Evolutionary conservation across 2,888 invertebrate genomes (phyloP).

Genomic region (Alsophila aescularia): DNA sequence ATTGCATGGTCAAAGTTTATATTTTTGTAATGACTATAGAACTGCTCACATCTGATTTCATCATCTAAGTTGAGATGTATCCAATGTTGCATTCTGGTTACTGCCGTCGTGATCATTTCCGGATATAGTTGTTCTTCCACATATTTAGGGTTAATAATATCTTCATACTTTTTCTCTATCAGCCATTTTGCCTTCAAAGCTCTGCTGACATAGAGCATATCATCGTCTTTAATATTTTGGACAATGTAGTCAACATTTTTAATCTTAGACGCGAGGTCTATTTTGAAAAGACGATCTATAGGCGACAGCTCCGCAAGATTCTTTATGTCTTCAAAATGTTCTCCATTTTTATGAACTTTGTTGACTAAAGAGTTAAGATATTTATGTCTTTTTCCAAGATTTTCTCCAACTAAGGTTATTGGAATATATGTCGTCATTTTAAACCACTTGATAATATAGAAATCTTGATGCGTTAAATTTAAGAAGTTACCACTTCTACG

Average conservation of each 20-base stretch:
- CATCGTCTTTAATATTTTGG: conserved; percentile 57
- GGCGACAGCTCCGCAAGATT: conserved; percentile 47
- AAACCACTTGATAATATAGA: too few species aligned
- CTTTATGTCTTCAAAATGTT: conserved; percentile 17
- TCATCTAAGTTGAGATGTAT: conserved; percentile 33
- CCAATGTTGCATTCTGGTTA: conserved; percentile 38
- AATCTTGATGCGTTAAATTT: too few species aligned
- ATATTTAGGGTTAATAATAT: conserved; percentile 59
- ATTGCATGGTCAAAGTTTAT: conserved; percentile 31
- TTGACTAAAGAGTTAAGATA: conserved; percentile 53
- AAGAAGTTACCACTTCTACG: too few species aligned
- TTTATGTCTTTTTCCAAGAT: conserved; percentile 55
- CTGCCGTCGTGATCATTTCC: conserved; percentile 59
- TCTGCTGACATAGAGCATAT: conserved; percentile 66
- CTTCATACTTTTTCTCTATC: conserved; percentile 43
- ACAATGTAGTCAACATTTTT: conserved; percentile 58
- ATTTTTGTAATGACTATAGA: conserved; percentile 37
- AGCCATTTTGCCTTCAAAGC: conserved; percentile 65
- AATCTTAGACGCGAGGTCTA: conserved; percentile 60
- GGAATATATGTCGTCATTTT: conserved; percentile 48
- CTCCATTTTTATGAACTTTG: conserved; percentile 27
- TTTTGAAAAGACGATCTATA: conserved; percentile 64
- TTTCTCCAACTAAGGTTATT: conserved; percentile 51
- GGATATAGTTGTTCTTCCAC: conserved; percentile 61
- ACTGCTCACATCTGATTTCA: conserved; percentile 31